Evolutionary conservation across 35 echinoderm and acorn worm genomes (phyloP).

Genomic region (Eucidaris tribuloides): DNA sequence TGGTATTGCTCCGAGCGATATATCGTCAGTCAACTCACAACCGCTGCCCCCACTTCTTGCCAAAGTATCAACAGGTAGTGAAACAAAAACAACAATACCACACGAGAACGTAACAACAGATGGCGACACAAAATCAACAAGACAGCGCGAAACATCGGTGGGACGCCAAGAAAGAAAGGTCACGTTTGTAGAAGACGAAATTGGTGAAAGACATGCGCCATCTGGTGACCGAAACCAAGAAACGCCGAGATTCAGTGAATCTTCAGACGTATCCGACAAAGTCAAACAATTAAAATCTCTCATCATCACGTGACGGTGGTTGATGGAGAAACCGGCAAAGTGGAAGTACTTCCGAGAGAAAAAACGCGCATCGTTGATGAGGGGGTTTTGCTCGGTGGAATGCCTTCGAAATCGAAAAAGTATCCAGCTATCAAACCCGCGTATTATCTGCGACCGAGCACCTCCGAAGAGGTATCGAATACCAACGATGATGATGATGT

Average conservation of each 20-base stretch:
- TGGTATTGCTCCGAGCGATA: neutral
- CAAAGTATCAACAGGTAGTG: no score
- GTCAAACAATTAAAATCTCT: neutral
- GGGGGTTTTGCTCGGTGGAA: neutral
- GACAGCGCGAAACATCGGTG: neutral
- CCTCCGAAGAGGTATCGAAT: neutral
- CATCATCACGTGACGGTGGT: constrained; percentile 3
- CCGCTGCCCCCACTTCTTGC: no score
- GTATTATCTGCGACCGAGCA: constrained; percentile 1
- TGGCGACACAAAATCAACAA: no score
- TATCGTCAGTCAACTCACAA: no score
- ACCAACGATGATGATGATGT: neutral
- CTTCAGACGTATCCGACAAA: no score
- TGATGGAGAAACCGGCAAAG: constrained; percentile 3
- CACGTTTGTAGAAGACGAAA: constrained; percentile 6
- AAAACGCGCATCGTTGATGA: constrained; percentile 3
- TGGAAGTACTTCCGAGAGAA: neutral
- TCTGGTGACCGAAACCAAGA: no score
- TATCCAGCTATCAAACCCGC: neutral
- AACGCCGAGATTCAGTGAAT: no score
- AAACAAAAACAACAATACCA: no score
- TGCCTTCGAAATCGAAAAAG: neutral
- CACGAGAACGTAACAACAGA: no score
- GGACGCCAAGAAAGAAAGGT: neutral
- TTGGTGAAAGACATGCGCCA: neutral